These are phyloP conservation scores for Aptenodytes forsteri DNA, from an alignment of 2,113 vertebrate genomes.

Conservation along the genomic window DNA sequence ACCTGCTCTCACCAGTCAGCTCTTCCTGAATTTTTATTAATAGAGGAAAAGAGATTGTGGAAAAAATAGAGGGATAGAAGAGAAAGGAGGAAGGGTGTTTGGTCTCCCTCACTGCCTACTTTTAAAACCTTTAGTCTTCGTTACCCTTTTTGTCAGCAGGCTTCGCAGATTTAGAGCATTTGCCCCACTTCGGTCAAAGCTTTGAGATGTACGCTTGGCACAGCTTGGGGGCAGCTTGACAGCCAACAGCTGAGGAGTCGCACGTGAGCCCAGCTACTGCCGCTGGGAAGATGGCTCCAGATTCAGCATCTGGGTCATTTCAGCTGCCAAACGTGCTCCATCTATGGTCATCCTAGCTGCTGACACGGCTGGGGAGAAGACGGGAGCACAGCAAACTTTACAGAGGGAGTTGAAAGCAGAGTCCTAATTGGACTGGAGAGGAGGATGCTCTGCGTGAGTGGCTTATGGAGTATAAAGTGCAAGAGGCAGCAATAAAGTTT, in stretches of 20 bases:
- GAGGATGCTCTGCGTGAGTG: neutral
- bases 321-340: slow-evolving; percentile 5
- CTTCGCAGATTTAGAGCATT: slow-evolving; percentile 16
- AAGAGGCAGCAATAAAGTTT: neutral
- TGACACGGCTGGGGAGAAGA: neutral
- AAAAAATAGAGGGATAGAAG: neutral
- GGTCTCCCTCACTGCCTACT: neutral
- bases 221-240: neutral
- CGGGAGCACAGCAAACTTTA: neutral
- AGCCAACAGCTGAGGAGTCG: slow-evolving; percentile 14
- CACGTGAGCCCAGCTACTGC: neutral
- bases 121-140: neutral
- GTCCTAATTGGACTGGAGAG: neutral
- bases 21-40: neutral
- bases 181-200: neutral
- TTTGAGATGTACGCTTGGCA: neutral
- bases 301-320: slow-evolving; percentile 30
- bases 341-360: slow-evolving; percentile 3
- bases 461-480: neutral
- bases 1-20: neutral
- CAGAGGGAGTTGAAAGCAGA: neutral
- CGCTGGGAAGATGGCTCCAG: slow-evolving; percentile 42
- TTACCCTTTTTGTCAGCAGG: slow-evolving; percentile 2
- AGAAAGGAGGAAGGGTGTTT: neutral
- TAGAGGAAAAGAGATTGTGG: neutral